Evolutionary conservation across 2,888 invertebrate species (phyloP), one percentile per base, ranked within the genome.

Genomic region (Drosophila imparisetae): DNA sequence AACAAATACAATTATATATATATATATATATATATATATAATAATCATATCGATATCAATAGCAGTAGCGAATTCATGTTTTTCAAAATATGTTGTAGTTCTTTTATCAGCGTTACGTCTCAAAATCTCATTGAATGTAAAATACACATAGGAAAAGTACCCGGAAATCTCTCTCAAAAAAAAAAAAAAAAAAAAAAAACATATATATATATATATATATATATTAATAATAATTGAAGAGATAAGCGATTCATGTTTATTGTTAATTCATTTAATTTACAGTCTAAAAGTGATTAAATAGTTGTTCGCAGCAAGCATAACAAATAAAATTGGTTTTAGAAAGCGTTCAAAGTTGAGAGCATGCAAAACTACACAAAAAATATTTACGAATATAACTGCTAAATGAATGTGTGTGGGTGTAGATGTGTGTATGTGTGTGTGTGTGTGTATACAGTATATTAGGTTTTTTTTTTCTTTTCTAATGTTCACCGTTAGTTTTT

Each of bases 81-180:
- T 91, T 91, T 91, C 91, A 91, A 91, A 85, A 91, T 91, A 91
- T 91, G 91, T 91, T 91, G 91, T 90, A 90, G 86, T 91, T 90
- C 81, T 74, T 83, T 78, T 84, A 80, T 75, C 65, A 61, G 52
- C 61, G 74, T 72, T 75, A 66, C 42, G 49, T 76, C 68, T 73
- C 53, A 68, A 69, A 66, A 52, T 57, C 55, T 60, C 21, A 52
- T 70, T 63, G 32, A 42, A 59, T 60, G 34, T 32, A 67, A 63
- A 30, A 45, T 55, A 59, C 40, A 68, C n/a, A 53, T 27, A 71
- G 58, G 55, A 72, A 61, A 54, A 18, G 57, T 60, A 57, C n/a
- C 27, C 50, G 62, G 55, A 45, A 61, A 60, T 62, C 52, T 45
- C 62, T n/a, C n/a, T n/a, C n/a, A n/a, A n/a, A n/a, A 66, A 61